Percentiles rank a stretch among this genome's conserved stretches.
phyloP scores from a whole-genome alignment of 2,797 vertebrate species.

The Champsocephalus gunnari region DNA sequence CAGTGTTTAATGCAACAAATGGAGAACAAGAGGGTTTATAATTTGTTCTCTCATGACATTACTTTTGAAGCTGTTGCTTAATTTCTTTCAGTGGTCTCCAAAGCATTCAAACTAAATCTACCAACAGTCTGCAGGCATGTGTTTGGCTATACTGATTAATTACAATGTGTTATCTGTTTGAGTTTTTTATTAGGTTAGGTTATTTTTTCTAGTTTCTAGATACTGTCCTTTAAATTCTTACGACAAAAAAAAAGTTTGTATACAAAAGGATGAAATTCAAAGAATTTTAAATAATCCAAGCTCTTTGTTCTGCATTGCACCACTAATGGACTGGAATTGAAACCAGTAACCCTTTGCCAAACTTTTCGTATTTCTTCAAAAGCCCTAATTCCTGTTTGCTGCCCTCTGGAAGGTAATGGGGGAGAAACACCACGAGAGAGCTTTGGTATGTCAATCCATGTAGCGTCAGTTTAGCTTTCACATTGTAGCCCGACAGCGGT shows the following conservation, averaged over 20 bases:
- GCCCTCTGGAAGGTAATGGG: conserved; percentile 34
- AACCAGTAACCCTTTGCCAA: conserved; percentile 40
- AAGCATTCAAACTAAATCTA: conserved; percentile 58
- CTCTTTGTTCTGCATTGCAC: conserved; percentile 35
- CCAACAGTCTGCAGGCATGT: conserved; percentile 14
- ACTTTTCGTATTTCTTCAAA: conserved; percentile 42
- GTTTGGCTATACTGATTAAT: conserved; percentile 18
- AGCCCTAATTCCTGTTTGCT: conserved; percentile 42
- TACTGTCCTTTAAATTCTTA: conserved; percentile 34
- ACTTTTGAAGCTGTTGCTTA: conserved; percentile 65
- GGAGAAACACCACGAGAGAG: conserved; percentile 20
- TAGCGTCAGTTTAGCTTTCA: conserved; percentile 41
- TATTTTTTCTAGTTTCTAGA: conserved; percentile 1
- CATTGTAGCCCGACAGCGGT: conserved; percentile 47
- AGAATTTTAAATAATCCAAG: conserved; percentile 23
- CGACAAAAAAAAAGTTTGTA: conserved; percentile 2
- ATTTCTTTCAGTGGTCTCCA: conserved; percentile 40
- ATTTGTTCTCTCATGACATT: conserved; percentile 66
- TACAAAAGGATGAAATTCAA: conserved; percentile 33
- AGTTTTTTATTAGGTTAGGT: not conserved
- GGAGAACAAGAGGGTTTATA: conserved; percentile 81
- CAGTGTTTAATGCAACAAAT: conserved; percentile 83
- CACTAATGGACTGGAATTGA: conserved; percentile 44
- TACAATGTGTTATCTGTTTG: not conserved
- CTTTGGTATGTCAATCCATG: conserved; percentile 32